Conservation (phyloP, 2,888 invertebrate species). For the Petrophora chlorosata region DNA sequence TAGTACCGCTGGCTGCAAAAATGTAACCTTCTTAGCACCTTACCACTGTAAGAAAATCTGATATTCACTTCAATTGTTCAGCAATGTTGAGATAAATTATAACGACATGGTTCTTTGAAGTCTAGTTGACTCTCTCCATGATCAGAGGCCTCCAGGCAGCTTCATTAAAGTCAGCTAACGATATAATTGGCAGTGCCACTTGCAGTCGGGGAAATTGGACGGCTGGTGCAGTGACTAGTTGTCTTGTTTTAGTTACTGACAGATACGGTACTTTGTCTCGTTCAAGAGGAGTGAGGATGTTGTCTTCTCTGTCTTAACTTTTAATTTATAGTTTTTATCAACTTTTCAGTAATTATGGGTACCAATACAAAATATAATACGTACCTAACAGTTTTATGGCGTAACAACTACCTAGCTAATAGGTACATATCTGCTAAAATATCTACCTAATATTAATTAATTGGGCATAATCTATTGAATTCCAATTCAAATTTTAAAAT, state of each 20-base stretch:
- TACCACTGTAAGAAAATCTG: too few relatives aligned
- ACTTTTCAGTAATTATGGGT: too few relatives aligned
- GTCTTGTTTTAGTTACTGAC: slow-evolving; percentile 2
- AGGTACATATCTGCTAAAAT: too few relatives aligned
- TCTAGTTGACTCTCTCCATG: slow-evolving; percentile 23
- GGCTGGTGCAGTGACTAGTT: slow-evolving; percentile 4
- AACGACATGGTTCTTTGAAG: slow-evolving; percentile 11
- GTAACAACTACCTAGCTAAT: too few relatives aligned
- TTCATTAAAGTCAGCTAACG: slow-evolving; percentile 73
- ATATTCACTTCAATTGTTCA: not conserved
- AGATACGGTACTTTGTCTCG: slow-evolving; percentile 1
- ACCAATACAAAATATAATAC: too few relatives aligned
- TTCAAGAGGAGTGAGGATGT: not conserved
- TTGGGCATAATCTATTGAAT: too few relatives aligned
- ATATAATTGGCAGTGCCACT: slow-evolving; percentile 62
- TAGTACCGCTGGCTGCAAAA: slow-evolving; percentile 34
- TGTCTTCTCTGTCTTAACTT: too few relatives aligned
- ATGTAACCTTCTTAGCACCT: not conserved
- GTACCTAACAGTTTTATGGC: too few relatives aligned
- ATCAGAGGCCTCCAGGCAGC: slow-evolving; percentile 54
- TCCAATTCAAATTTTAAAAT: too few relatives aligned
- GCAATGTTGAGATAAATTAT: not conserved
- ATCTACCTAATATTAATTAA: too few relatives aligned
- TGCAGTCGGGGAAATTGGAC: slow-evolving; percentile 14
- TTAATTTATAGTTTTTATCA: too few relatives aligned